These are phyloP conservation scores for Cephalopterus ornatus DNA, from an alignment of 2,113 vertebrate species.

Conservation along the genomic window DNA sequence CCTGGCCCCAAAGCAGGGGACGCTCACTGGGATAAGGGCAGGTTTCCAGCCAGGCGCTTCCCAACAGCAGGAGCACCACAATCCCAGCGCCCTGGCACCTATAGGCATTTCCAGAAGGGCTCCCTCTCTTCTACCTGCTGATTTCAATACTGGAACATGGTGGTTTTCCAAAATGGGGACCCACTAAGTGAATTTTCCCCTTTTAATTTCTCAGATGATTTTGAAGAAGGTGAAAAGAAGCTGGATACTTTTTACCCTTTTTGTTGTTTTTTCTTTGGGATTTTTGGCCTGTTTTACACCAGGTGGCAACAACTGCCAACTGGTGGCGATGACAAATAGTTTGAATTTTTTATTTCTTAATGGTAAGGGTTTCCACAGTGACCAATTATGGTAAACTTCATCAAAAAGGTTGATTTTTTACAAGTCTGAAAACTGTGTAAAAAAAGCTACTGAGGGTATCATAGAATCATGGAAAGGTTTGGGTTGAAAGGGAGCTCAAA, in stretches of 20 bases:
- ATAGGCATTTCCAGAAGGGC: fast-evolving
- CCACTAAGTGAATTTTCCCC: fast-evolving
- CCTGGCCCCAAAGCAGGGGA: not conserved
- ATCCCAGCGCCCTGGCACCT: fast-evolving
- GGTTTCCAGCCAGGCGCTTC: fast-evolving
- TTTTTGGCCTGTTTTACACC: not conserved
- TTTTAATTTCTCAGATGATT: not conserved
- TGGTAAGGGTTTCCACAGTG: not conserved
- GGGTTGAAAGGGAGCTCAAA: not conserved
- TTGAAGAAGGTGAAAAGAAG: not conserved
- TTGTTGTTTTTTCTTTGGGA: not conserved
- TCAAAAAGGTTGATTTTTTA: not conserved
- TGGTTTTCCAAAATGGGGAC: not conserved
- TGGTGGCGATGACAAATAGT: fast-evolving
- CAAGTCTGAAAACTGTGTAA: not conserved
- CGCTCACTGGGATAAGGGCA: fast-evolving
- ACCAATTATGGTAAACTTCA: not conserved
- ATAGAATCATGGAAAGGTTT: not conserved
- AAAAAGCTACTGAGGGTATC: not conserved
- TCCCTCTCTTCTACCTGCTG: not conserved
- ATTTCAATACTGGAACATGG: fast-evolving
- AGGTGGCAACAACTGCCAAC: not conserved
- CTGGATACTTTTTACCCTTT: not conserved
- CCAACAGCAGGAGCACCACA: fast-evolving
- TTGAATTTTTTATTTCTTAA: not conserved